phyloP scores from a whole-genome alignment of 2,888 invertebrate species.

The Lottia scabra region DNA sequence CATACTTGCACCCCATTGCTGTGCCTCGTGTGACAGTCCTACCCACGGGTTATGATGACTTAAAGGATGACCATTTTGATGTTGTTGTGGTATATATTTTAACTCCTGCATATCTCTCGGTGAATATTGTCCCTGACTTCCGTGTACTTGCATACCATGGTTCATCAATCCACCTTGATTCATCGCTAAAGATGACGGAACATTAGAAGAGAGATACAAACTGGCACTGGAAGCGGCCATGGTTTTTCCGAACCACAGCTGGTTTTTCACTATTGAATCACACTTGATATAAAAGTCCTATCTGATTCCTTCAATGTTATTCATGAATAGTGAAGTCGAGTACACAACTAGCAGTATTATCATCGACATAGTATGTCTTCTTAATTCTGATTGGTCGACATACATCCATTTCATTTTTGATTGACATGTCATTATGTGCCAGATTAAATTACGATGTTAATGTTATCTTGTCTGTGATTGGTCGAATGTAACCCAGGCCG shows the following conservation, averaged over 20 bases:
- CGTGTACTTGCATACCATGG: constrained; percentile 64
- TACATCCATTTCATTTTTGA: constrained; percentile 33
- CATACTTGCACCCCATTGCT: constrained; percentile 77
- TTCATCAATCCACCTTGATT: constrained; percentile 71
- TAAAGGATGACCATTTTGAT: constrained; percentile 40
- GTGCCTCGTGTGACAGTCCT: constrained; percentile 72
- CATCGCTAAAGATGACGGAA: constrained; percentile 79
- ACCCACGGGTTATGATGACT: constrained; percentile 79
- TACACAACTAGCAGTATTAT: constrained; percentile 52
- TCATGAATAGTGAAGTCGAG: constrained; percentile 70
- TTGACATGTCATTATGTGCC: constrained; percentile 55
- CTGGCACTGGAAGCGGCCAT: constrained; percentile 90
- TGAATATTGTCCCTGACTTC: constrained; percentile 59
- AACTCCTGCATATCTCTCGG: constrained; percentile 78
- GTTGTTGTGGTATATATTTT: constrained; percentile 85
- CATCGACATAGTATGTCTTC: constrained; percentile 52
- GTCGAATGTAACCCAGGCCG: constrained; percentile 6
- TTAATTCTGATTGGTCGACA: constrained; percentile 47
- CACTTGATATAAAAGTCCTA: constrained; percentile 39
- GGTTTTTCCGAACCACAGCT: constrained; percentile 59
- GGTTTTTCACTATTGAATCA: constrained; percentile 31
- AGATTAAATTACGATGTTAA: constrained; percentile 45
- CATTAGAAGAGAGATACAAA: constrained; percentile 84
- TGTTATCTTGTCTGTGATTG: constrained; percentile 20
- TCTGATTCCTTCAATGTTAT: constrained; percentile 73